These are phyloP conservation scores for Diprion similis DNA, from an alignment of 1,140 invertebrate species.

Conservation along the genomic window DNA sequence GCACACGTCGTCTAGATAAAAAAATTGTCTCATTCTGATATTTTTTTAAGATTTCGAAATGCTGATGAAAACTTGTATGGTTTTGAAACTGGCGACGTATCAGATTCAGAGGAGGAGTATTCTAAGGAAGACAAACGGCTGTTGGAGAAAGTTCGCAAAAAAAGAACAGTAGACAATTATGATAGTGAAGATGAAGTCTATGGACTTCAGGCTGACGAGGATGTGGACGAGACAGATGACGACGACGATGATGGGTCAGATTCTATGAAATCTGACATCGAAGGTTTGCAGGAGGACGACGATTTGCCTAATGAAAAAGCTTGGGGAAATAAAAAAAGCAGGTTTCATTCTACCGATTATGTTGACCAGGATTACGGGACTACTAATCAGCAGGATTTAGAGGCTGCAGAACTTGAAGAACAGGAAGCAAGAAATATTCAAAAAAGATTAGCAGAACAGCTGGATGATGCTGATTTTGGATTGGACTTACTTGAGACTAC, in stretches of 20 bases:
- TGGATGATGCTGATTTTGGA: slow-evolving; percentile 83
- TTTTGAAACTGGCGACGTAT: slow-evolving; percentile 60
- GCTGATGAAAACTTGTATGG: slow-evolving; percentile 20
- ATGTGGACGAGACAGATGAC: slow-evolving; percentile 38
- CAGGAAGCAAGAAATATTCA: slow-evolving; percentile 85
- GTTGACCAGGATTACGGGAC: slow-evolving; percentile 85
- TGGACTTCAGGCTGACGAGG: slow-evolving; percentile 56
- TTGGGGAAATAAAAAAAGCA: slow-evolving; percentile 83
- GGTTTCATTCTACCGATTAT: slow-evolving; percentile 88
- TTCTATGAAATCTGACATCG: slow-evolving; percentile 71
- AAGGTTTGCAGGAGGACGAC: slow-evolving; percentile 71
- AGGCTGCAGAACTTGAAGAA: slow-evolving; percentile 82
- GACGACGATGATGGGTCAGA: slow-evolving; percentile 64
- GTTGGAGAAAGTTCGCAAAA: slow-evolving; percentile 67
- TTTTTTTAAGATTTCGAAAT: background rate
- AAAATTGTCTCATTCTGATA: background rate
- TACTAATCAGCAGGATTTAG: slow-evolving; percentile 69
- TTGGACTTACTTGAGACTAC: slow-evolving; percentile 68
- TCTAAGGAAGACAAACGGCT: slow-evolving; percentile 69
- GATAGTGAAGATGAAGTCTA: slow-evolving; percentile 73
- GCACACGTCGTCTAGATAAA: background rate
- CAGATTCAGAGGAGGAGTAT: slow-evolving; percentile 77
- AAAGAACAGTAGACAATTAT: slow-evolving; percentile 59
- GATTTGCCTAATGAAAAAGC: slow-evolving; percentile 79
- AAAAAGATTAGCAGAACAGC: slow-evolving; percentile 75